phyloP scores from a whole-genome alignment of 2,797 vertebrate genomes.

The Sebastes miniatus region DNA sequence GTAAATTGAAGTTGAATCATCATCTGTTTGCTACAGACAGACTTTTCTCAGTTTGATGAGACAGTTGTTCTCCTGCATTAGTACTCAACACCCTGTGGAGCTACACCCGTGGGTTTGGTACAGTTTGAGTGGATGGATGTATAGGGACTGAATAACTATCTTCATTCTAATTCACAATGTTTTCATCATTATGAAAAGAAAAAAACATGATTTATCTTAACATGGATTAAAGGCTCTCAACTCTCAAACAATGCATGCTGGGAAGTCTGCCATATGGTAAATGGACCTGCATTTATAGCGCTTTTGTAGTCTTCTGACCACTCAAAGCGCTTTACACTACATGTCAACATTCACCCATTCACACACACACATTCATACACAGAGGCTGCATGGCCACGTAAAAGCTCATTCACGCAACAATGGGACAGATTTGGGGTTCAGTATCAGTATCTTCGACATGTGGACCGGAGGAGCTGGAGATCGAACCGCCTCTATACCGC shows the following conservation, averaged over 20 bases:
- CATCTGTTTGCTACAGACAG: neutral
- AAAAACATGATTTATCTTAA: neutral
- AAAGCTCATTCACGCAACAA: no score
- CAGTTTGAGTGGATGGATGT: neutral
- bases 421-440: no score
- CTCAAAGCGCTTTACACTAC: no score
- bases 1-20: neutral
- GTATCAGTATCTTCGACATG: no score
- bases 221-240: neutral
- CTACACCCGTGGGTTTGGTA: neutral
- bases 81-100: neutral
- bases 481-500: neutral
- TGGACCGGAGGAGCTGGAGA: no score
- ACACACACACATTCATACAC: no score
- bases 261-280: neutral
- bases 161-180: neutral
- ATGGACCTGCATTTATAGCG: no score
- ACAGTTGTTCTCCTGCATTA: neutral
- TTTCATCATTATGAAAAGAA: neutral
- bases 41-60: neutral
- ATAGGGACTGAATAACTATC: neutral
- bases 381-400: no score
- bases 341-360: no score
- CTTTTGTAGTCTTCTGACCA: no score
- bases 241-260: neutral